Evolutionary conservation across 2,888 invertebrate species (phyloP).

Genomic region (Diaphora mendica): DNA sequence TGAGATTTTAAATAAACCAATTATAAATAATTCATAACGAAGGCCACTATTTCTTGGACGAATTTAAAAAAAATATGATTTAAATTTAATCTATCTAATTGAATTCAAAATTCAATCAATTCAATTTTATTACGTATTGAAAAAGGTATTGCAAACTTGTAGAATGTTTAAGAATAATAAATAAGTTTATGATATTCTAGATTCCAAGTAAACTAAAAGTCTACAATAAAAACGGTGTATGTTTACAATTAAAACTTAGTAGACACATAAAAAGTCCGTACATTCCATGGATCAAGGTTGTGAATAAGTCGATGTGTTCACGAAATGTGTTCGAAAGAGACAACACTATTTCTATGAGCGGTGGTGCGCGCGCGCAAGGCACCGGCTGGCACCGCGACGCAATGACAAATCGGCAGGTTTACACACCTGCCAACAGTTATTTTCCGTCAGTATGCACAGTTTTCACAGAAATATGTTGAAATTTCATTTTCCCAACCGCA

Average conservation of each 20-base stretch:
- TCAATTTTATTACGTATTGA: no score
- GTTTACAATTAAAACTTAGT: constrained; percentile 35
- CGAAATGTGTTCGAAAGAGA: constrained; percentile 52
- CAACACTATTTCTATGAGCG: constrained; percentile 16
- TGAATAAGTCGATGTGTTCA: constrained; percentile 34
- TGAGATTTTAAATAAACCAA: background rate
- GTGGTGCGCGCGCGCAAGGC: constrained; percentile 65
- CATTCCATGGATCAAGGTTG: constrained; percentile 52
- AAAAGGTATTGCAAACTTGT: no score
- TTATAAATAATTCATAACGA: background rate
- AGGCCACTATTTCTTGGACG: no score
- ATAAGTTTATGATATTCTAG: constrained; percentile 5
- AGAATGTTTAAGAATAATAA: no score
- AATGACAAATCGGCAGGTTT: constrained; percentile 47
- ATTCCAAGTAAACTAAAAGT: constrained; percentile 14
- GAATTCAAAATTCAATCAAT: no score
- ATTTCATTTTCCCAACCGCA: constrained; percentile 30
- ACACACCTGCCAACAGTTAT: constrained; percentile 44
- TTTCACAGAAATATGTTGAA: constrained; percentile 29
- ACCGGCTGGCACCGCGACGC: constrained; percentile 66
- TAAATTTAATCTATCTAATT: no score
- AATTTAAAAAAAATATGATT: no score
- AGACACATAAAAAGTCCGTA: constrained; percentile 48
- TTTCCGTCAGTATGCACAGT: constrained; percentile 29
- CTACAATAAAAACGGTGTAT: background rate